A percentile compares a stretch with the other conserved stretches of the same genome.
Conservation (phyloP, 1,140 invertebrate species). For the Cylas formicarius region DNA sequence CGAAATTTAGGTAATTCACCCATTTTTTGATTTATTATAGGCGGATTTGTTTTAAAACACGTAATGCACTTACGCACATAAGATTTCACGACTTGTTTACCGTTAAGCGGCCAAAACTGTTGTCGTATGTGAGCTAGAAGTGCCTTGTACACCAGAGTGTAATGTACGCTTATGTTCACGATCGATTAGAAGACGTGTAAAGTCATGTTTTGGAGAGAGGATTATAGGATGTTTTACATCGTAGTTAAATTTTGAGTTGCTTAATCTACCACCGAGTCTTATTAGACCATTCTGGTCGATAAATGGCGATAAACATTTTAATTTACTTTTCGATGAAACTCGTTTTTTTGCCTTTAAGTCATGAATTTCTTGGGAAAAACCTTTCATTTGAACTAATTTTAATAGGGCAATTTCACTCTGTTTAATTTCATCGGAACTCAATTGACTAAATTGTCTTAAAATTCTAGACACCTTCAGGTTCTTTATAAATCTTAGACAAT, state of each 20-base stretch:
- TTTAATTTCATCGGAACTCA: conserved; percentile 3
- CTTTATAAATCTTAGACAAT: conserved; percentile 12
- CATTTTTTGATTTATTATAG: conserved; percentile 28
- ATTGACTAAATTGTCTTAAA: not conserved
- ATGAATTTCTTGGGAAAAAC: conserved; percentile 8
- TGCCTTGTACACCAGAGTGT: conserved; percentile 15
- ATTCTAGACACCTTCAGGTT: not conserved
- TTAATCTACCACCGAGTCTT: conserved; percentile 40
- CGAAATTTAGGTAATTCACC: conserved; percentile 35
- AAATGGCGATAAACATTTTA: conserved; percentile 34
- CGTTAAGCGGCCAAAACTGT: conserved; percentile 27
- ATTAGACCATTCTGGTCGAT: conserved; percentile 38
- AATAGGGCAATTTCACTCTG: conserved; percentile 1
- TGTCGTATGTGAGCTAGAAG: conserved; percentile 10
- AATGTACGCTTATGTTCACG: conserved; percentile 23
- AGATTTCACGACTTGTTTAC: conserved; percentile 24
- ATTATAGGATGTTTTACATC: conserved; percentile 30
- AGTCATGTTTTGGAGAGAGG: conserved; percentile 20
- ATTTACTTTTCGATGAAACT: conserved; percentile 10
- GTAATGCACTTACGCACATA: conserved; percentile 20
- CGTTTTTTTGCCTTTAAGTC: not conserved
- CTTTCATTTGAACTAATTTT: conserved; percentile 1
- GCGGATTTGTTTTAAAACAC: conserved; percentile 19
- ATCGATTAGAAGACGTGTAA: conserved; percentile 25
- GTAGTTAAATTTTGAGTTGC: conserved; percentile 24